phyloP scores from a whole-genome alignment of 2,797 vertebrate species.

The Chelidonichthys spinosus region DNA sequence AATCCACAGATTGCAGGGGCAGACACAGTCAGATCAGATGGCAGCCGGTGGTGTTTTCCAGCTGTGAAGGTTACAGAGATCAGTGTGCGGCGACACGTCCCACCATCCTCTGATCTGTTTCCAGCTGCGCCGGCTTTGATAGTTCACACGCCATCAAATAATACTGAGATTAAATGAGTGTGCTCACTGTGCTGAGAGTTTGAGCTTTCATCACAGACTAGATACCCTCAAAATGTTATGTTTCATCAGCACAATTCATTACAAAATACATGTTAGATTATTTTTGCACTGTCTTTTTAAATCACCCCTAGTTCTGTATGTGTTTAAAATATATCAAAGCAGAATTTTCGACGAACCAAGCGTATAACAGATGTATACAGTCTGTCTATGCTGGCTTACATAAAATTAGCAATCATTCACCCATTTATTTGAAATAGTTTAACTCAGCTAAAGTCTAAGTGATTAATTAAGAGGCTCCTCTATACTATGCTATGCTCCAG shows the following conservation, averaged over 20 bases:
- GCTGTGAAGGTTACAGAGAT: slow-evolving; percentile 50
- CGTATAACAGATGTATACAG: background rate
- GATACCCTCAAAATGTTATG: background rate
- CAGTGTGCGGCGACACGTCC: slow-evolving; percentile 23
- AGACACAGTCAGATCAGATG: slow-evolving; percentile 15
- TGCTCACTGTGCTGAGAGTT: background rate
- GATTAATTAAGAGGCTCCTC: slow-evolving; percentile 12
- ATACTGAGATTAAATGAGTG: slow-evolving; percentile 18
- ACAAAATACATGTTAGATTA: background rate
- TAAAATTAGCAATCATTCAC: background rate
- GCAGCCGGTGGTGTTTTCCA: slow-evolving; percentile 56
- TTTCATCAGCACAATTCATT: background rate
- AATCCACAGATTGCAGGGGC: slow-evolving; percentile 37
- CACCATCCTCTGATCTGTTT: slow-evolving; percentile 48
- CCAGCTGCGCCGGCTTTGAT: slow-evolving; percentile 31
- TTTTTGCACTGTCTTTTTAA: background rate
- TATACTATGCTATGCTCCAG: background rate
- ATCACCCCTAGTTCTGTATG: background rate
- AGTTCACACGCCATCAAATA: slow-evolving; percentile 57
- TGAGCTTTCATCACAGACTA: slow-evolving; percentile 10
- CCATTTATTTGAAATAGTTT: background rate
- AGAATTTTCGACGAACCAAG: background rate
- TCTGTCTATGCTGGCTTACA: background rate
- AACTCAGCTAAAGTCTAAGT: background rate
- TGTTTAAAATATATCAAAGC: background rate